phyloP scores from a whole-genome alignment of 2,797 vertebrate species.

The Sciurus vulgaris region DNA sequence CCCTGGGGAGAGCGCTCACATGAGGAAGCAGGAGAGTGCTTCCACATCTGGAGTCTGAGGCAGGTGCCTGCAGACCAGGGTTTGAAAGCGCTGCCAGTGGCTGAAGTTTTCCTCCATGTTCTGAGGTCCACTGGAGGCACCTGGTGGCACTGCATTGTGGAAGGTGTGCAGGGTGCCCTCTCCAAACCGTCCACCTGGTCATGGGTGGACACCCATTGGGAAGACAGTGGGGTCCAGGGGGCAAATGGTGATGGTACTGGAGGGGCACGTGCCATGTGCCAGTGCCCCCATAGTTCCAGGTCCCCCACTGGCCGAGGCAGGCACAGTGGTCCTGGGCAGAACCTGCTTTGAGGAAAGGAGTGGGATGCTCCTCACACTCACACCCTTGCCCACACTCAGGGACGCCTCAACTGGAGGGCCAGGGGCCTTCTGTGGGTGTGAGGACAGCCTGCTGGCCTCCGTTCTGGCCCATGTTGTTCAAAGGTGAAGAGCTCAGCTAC shows the following conservation, averaged over 20 bases:
- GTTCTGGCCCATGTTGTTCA: not conserved
- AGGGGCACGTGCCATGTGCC: too few species aligned
- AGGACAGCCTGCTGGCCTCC: not conserved
- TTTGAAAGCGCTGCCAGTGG: slow-evolving; percentile 74
- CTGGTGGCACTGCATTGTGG: not conserved
- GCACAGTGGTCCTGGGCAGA: not conserved
- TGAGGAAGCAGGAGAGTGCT: slow-evolving; percentile 75
- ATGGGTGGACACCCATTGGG: not conserved
- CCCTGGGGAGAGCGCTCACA: slow-evolving; percentile 25
- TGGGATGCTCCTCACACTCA: not conserved
- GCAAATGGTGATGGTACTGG: too few species aligned
- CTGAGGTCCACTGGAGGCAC: slow-evolving; percentile 44
- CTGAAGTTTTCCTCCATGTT: slow-evolving; percentile 72
- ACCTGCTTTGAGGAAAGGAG: not conserved
- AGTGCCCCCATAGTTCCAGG: not conserved
- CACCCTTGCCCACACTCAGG: too few species aligned
- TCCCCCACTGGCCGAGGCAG: not conserved
- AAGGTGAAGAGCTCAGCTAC: too few species aligned
- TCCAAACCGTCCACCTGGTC: not conserved
- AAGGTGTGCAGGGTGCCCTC: not conserved
- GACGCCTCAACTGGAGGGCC: too few species aligned
- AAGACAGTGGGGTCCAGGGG: too few species aligned
- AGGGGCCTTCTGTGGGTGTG: slow-evolving; percentile 42
- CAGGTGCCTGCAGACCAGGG: slow-evolving; percentile 23
- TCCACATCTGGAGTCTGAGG: slow-evolving; percentile 55